phyloP scores from a whole-genome alignment of 2,797 vertebrate genomes.

The Champsocephalus esox region DNA sequence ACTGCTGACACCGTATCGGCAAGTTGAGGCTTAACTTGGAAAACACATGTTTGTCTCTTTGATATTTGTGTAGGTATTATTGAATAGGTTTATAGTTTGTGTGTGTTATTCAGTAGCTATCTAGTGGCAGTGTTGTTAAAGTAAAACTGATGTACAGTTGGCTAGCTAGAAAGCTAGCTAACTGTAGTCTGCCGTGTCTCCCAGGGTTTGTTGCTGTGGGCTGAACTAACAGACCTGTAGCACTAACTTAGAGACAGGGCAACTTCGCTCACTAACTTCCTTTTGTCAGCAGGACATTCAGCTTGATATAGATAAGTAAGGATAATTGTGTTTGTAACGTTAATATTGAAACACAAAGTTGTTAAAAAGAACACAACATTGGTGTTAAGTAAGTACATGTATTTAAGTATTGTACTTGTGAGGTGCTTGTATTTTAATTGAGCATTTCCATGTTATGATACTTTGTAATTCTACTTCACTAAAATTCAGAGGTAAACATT shows the following conservation, averaged over 20 bases:
- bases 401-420: too few relatives aligned
- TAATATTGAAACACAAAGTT: constrained; percentile 31
- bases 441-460: too few relatives aligned
- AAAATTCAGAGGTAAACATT: too few relatives aligned
- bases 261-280: neutral
- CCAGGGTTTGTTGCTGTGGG: constrained; percentile 22
- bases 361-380: constrained; percentile 28
- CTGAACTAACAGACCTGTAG: constrained; percentile 15
- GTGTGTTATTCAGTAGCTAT: constrained; percentile 13
- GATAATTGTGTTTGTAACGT: neutral
- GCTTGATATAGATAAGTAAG: neutral
- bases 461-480: too few relatives aligned
- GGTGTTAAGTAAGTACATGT: neutral
- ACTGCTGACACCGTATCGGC: constrained; percentile 33
- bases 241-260: neutral
- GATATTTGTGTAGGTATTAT: neutral
- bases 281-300: neutral
- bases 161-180: constrained; percentile 64
- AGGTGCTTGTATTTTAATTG: too few relatives aligned
- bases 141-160: constrained; percentile 30
- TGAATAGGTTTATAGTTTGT: neutral
- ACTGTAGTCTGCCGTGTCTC: constrained; percentile 38
- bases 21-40: constrained; percentile 7
- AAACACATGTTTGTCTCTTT: constrained; percentile 30
- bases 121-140: constrained; percentile 37